Evolutionary conservation across 2,113 vertebrate species (phyloP).

Genomic region (Pithys albifrons): DNA sequence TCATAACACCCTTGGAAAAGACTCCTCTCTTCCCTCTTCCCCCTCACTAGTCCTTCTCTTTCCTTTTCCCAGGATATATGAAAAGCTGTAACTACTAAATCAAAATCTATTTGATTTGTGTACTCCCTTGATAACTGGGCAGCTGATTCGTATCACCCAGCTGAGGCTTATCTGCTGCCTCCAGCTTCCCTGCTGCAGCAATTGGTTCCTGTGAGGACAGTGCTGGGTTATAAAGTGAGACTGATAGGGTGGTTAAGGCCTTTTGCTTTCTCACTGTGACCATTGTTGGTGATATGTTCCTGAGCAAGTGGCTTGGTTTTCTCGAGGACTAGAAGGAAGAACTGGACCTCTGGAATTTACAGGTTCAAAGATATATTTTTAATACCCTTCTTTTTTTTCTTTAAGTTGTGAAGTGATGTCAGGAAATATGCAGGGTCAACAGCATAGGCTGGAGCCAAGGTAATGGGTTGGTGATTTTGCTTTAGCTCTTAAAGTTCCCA

Average conservation of each 20-base stretch:
- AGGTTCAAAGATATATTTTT: conserved; percentile 28
- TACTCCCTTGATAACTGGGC: conserved; percentile 63
- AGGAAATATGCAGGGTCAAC: background rate
- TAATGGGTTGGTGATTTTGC: background rate
- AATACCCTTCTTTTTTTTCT: background rate
- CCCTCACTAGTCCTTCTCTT: background rate
- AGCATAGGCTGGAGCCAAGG: background rate
- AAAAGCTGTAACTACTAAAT: conserved; percentile 62
- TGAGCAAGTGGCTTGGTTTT: background rate
- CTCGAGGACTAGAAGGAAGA: background rate
- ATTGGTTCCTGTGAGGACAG: conserved; percentile 3
- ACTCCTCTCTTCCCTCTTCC: background rate
- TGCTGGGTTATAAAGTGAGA: conserved; percentile 4
- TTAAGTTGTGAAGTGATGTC: background rate
- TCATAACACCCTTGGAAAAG: conserved; percentile 31
- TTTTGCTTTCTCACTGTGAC: background rate
- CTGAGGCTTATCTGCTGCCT: conserved; percentile 69
- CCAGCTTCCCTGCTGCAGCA: conserved; percentile 52
- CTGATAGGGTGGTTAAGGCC: background rate
- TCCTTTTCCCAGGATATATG: conserved; percentile 50
- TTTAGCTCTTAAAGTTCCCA: background rate
- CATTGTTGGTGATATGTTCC: background rate
- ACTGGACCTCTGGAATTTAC: background rate
- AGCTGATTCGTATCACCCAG: conserved; percentile 63
- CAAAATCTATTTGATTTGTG: conserved; percentile 72